A percentile compares a stretch with the other conserved stretches of the same genome.
These are phyloP conservation scores for Fregata magnificens DNA, from an alignment of 2,113 vertebrate genomes.

Conservation along the genomic window DNA sequence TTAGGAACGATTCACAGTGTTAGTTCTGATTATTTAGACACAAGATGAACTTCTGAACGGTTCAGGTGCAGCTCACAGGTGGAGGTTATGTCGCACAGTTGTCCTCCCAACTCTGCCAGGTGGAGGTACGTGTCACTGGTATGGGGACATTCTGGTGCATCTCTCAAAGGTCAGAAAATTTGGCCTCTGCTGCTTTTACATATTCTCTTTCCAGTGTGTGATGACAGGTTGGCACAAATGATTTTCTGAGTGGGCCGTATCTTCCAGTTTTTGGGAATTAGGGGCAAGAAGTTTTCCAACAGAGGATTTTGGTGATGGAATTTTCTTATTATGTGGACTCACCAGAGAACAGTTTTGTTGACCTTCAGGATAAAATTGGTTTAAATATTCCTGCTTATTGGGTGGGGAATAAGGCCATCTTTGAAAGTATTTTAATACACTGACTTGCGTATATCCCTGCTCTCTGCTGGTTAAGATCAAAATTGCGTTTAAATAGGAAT, in stretches of 20 bases:
- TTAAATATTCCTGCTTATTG: neutral
- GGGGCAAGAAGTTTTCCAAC: neutral
- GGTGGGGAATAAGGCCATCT: neutral
- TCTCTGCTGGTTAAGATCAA: slow-evolving; percentile 52
- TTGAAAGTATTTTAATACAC: neutral
- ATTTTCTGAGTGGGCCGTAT: neutral
- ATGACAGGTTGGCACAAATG: neutral
- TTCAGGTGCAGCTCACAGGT: neutral
- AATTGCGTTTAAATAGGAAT: slow-evolving; percentile 20
- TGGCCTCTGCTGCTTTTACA: neutral
- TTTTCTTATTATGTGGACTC: neutral
- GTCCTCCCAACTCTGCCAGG: neutral
- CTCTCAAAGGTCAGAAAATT: neutral
- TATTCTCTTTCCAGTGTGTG: neutral
- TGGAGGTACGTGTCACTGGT: fast-evolving
- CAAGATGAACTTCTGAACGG: neutral
- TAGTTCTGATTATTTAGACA: neutral
- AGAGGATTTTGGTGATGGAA: neutral
- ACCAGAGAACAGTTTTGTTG: neutral
- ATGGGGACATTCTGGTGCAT: neutral
- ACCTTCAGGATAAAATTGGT: neutral
- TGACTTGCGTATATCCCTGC: slow-evolving; percentile 18
- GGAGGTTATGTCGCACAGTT: neutral
- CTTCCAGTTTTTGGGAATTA: neutral
- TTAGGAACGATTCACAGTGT: neutral